Evolutionary conservation across 2,888 invertebrate species (phyloP), one percentile per base, ranked within the genome.

Genomic region (Acanthosepion pharaonis): DNA sequence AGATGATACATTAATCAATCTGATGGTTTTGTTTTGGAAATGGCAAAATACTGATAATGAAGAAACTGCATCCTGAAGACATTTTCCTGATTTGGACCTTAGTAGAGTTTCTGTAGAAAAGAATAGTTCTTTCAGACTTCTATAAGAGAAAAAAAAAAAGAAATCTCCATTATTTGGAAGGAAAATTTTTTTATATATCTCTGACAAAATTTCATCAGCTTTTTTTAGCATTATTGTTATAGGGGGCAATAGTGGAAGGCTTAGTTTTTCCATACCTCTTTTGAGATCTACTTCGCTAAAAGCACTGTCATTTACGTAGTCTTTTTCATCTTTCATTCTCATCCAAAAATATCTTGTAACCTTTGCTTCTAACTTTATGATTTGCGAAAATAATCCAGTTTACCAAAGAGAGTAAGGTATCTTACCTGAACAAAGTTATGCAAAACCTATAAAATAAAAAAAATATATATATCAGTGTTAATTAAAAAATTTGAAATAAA

Each of bases 11-110:
- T 78, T 78, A 78, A 78, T 78, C 78, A 78, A 33, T 78, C 78
- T 78, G 78, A 78, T 78, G 78, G 78, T 78, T n/a, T 78, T 78
- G 78, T n/a, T 78, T 78, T 78, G 78, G 78, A 78, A 18, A 78
- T n/a, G 78, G 78, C 78, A 78, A 78, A 78, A n/a, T 78, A 15
- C 78, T 33, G 78, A 78, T 78, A 78, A 78, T 78, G 78, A 78
- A 33, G n/a, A 78, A 78, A 5, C 78, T 2, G n/a, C 78, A n/a
- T 78, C 78, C 78, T 33, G n/a, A 78, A 78, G 78, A 78, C 78
- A 78, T 78, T 78, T 78, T 78, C 78, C 78, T 78, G 78, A 78
- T 78, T 78, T 78, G 78, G 78, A 78, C 78, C n/a, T 78, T 78
- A 18, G n/a, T 78, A 78, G n/a, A 78, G n/a, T 78, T n/a, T n/a